Conservation (phyloP, 35 echinoderm and acorn worm genomes). For the Strongylocentrotus purpuratus region DNA sequence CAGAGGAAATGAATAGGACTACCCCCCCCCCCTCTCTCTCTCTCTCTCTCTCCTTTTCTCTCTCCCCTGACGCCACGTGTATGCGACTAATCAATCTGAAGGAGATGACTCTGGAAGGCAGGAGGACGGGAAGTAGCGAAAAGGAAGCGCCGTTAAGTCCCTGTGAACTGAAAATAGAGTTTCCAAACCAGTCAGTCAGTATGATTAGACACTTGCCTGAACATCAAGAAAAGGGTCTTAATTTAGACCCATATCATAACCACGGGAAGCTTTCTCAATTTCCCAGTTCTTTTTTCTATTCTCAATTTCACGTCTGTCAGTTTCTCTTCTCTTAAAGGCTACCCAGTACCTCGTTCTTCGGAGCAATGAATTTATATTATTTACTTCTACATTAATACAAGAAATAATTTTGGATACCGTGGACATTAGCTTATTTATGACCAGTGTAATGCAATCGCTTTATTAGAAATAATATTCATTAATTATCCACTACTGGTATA, state of each 20-base stretch:
- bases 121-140: not conserved
- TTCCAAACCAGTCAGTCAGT: not conserved
- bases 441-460: too few relatives aligned
- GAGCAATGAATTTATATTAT: too few relatives aligned
- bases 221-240: not conserved
- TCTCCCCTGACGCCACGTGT: not conserved
- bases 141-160: not conserved
- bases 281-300: not conserved
- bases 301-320: not conserved
- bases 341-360: too few relatives aligned
- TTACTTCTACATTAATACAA: too few relatives aligned
- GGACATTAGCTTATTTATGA: too few relatives aligned
- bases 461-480: too few relatives aligned
- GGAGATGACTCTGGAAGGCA: not conserved
- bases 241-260: not conserved
- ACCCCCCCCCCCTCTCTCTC: not conserved
- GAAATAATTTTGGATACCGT: too few relatives aligned
- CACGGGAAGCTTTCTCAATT: not conserved
- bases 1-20: too few relatives aligned
- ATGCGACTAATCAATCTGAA: not conserved
- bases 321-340: not conserved
- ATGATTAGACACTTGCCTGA: not conserved
- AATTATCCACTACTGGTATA: too few relatives aligned
- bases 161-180: not conserved
- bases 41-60: not conserved